Evolutionary conservation across 2,113 vertebrate species (phyloP).

Genomic region (Fregetta grallaria): DNA sequence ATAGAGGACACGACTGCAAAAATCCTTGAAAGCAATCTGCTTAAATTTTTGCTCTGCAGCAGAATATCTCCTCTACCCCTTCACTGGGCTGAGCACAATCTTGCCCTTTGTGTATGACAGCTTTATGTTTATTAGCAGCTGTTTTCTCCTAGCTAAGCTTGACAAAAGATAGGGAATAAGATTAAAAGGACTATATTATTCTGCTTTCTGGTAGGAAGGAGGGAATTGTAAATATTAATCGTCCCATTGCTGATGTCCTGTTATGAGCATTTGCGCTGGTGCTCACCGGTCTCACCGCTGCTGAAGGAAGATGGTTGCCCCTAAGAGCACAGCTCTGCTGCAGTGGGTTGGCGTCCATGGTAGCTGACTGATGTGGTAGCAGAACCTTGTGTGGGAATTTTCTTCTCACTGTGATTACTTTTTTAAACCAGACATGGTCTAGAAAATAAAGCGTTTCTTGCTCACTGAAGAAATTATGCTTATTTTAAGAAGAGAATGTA

Average conservation of each 20-base stretch:
- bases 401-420: neutral
- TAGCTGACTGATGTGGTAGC: neutral
- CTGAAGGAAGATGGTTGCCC: neutral
- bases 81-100: neutral
- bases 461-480: neutral
- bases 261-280: neutral
- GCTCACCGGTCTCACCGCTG: neutral
- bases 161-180: neutral
- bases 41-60: neutral
- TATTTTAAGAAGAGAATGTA: neutral
- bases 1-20: neutral
- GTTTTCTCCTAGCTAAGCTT: neutral
- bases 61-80: neutral
- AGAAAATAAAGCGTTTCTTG: neutral
- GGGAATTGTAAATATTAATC: neutral
- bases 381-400: neutral
- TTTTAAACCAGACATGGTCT: neutral
- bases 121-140: slow-evolving; percentile 38
- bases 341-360: accelerated
- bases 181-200: neutral
- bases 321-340: neutral
- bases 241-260: neutral
- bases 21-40: neutral
- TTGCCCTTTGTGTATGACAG: slow-evolving; percentile 3
- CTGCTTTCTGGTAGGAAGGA: neutral